Base-by-base conservation (phyloP, 2,888 invertebrate species). In the Hypselothyrea guttata region DNA sequence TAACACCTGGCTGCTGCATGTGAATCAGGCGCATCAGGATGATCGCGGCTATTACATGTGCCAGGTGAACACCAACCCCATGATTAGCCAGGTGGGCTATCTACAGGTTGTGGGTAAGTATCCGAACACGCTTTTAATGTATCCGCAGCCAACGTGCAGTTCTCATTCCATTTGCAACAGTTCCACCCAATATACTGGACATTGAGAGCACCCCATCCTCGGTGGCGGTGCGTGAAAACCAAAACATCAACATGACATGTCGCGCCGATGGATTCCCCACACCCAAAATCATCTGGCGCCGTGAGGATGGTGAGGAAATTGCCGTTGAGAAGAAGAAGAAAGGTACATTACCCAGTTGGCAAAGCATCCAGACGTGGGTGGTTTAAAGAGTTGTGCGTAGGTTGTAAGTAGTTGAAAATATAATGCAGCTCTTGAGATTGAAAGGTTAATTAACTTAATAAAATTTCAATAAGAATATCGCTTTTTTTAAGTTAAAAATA, bases 51-150 rank as follows among this genome's bases (percentile, higher is more conserved):
- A 95, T 91, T 90, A 90, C 71, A 90, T 90, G 90, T 90, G 89
- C 68, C 90, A 90, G 79, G 93, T 94, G 76, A 97, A 97, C 90
- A 97, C 97, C 42, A 95, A 96, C 90, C 97, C 97, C 0, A 97
- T 97, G 97, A 97, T 97, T 88, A 97, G 96, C 88, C 97, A 97
- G 92, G 96, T 97, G 31, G 97, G 97, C 57, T 97, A 95, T 89
- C 92, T 97, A 35, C 96, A 97, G 91, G 97, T 97, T 63, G 96
- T 97, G 33, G 97, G 97, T 97, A 89, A 93, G 95, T 85, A 18
- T 22, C 2, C 22, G 7, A 18, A 3, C 35, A 9, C 7, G 2
- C 11, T 11, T 3, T n/a, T 4, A 1, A 7, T 22, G 1, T 38
- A 1, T 1, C 9, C n/a, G 1, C n/a, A 15, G 7, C 27, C 11